Conservation (phyloP, 2,113 vertebrate genomes). For the Felis catus region DNA sequence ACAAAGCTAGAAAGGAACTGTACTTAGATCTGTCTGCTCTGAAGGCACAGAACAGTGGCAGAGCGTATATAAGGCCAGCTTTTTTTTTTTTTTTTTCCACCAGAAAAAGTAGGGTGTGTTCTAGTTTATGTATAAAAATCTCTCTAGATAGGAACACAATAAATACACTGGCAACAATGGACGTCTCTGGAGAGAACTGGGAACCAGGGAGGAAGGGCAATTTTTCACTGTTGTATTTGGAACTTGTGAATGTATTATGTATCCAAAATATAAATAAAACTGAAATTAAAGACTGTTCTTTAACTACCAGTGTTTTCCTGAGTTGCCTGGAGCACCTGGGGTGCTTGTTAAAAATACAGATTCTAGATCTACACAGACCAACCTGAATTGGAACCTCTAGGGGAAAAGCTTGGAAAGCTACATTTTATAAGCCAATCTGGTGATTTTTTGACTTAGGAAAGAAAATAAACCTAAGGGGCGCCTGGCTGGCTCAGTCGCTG, state of each 20-base stretch:
- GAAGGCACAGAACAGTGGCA: background rate
- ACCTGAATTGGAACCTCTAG: background rate
- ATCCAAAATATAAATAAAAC: background rate
- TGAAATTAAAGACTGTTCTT: background rate
- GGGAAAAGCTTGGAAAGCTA: background rate
- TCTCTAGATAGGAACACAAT: background rate
- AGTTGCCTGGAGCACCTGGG: background rate
- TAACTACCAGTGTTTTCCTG: background rate
- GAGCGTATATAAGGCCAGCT: no score
- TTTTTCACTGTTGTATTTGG: conserved; percentile 2
- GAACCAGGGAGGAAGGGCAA: background rate
- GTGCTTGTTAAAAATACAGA: background rate
- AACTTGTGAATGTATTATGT: background rate
- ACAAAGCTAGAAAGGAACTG: background rate
- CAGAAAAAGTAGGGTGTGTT: background rate
- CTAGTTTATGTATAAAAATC: background rate
- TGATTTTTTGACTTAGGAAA: background rate
- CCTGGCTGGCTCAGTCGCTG: no score
- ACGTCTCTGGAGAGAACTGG: background rate
- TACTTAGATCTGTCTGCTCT: background rate
- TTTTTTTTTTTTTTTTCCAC: background rate
- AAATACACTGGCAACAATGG: background rate
- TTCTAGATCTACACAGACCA: background rate
- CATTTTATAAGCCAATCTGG: background rate
- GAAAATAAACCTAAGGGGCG: no score